phyloP scores from a whole-genome alignment of 2,113 vertebrate genomes.

The Aythya baeri region DNA sequence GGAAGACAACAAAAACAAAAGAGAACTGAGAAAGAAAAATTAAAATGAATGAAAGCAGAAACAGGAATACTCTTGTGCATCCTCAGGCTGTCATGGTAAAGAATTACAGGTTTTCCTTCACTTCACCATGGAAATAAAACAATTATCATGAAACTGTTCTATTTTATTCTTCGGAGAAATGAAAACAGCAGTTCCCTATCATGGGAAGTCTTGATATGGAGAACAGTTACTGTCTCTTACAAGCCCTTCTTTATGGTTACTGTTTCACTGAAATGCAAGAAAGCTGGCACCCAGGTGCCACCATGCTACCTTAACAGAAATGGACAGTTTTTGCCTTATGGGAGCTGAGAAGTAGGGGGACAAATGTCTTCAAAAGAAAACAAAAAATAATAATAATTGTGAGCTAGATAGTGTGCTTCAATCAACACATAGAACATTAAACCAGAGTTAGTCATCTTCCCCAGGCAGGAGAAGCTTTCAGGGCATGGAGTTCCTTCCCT shows the following conservation, averaged over 20 bases:
- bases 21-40: background rate
- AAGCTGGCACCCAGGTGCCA: background rate
- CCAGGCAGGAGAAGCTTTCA: background rate
- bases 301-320: background rate
- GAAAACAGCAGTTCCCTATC: background rate
- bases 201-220: slow-evolving; percentile 12
- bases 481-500: background rate
- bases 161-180: slow-evolving; percentile 46
- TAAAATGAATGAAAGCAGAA: background rate
- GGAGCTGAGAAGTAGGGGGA: background rate
- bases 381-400: background rate
- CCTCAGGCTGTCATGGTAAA: background rate
- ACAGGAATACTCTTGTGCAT: background rate
- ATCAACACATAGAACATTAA: background rate
- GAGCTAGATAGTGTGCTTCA: background rate
- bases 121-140: slow-evolving; percentile 60
- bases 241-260: slow-evolving; percentile 3
- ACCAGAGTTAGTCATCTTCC: background rate
- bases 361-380: background rate
- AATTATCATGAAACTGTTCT: slow-evolving; percentile 36
- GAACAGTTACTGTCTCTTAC: slow-evolving; percentile 3
- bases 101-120: slow-evolving; percentile 4
- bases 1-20: background rate
- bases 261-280: slow-evolving; percentile 7
- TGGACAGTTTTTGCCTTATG: background rate